Base-by-base conservation (phyloP, 2,888 invertebrate species). In the Idaea dimidiata region DNA sequence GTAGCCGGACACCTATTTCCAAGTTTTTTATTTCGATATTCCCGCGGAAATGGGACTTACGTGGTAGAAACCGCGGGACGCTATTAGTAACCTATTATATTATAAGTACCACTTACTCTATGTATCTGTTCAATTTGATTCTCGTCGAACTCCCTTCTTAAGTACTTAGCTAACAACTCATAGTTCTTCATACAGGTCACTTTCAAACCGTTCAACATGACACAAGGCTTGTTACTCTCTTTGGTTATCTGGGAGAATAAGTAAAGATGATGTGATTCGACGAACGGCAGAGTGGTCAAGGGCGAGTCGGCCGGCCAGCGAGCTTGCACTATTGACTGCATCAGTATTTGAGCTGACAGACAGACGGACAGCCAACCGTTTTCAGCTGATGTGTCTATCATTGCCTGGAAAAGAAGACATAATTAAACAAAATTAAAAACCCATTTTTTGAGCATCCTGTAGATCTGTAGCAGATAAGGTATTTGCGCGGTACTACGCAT, bases 371-470 rank as follows among this genome's bases (percentile, higher is more conserved):
- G 90, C 97, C 98, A 99, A 59, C 98, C 98, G 73, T 95, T 94
- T 82, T 98, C 97, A 0, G 98, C 97, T 57, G 96, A 95, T 14
- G 97, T 95, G 88, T 99, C 99, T 76, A 99, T 96, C 97, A 99
- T 98, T 17, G 99, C 99, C 97, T 99, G 89, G 16, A 88, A 86
- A 60, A 63, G 7, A 61, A 58, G 1, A 43, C 7, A 24, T 24
- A 24, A 24, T n/a, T n/a, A n/a, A n/a, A n/a, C n/a, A n/a, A n/a
- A n/a, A n/a, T n/a, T n/a, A n/a, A n/a, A n/a, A n/a, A n/a, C n/a
- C n/a, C n/a, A n/a, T n/a, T n/a, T n/a, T n/a, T n/a, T n/a, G n/a
- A n/a, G n/a, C n/a, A n/a, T n/a, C n/a, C n/a, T n/a, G n/a, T n/a
- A n/a, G n/a, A n/a, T n/a, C n/a, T n/a, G n/a, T n/a, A n/a, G n/a